phyloP scores from a whole-genome alignment of 2,888 invertebrate genomes.

The Onthophagus sagittarius region DNA sequence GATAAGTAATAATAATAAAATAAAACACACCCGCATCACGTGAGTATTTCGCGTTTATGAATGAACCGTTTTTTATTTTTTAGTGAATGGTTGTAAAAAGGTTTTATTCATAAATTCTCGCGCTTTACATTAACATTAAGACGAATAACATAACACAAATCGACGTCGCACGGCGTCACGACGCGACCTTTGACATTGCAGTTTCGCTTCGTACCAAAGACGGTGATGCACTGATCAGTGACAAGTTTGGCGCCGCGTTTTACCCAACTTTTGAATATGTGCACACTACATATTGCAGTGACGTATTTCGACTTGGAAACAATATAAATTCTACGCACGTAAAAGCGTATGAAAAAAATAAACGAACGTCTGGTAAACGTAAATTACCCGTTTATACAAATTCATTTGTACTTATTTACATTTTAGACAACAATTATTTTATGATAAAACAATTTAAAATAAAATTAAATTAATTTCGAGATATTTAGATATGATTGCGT shows the following conservation, averaged over 20 bases:
- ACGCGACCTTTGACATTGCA: neutral
- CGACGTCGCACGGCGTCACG: neutral
- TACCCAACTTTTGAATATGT: neutral
- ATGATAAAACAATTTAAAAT: too few species aligned
- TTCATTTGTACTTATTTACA: too few species aligned
- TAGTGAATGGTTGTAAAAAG: neutral
- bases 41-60: neutral
- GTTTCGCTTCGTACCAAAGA: neutral
- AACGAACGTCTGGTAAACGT: too few species aligned
- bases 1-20: too few species aligned
- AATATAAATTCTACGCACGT: neutral
- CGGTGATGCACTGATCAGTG: neutral
- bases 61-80: neutral
- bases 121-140: too few species aligned
- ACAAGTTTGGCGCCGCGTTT: neutral
- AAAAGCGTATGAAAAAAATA: neutral
- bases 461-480: too few species aligned
- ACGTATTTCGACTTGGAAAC: neutral
- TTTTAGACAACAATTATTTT: too few species aligned
- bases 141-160: neutral
- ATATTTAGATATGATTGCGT: too few species aligned
- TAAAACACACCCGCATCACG: neutral
- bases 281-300: neutral
- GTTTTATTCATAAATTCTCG: too few species aligned
- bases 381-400: too few species aligned